phyloP scores from a whole-genome alignment of 2,888 invertebrate species.

The Pinctada fucata region DNA sequence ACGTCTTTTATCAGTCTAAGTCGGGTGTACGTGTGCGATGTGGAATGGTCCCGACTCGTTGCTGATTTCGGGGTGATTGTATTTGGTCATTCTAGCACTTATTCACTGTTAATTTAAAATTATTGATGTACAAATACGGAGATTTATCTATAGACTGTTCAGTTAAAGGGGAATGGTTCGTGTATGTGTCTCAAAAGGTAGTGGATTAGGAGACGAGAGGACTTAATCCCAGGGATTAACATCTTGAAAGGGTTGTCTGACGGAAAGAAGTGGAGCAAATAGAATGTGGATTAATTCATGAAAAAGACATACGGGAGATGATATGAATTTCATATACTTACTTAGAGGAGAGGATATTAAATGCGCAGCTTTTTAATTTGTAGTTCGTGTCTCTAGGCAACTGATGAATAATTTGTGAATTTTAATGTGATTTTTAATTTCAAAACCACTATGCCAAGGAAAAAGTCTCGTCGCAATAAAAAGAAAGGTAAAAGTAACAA shows the following conservation, averaged over 20 bases:
- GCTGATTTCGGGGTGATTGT: not conserved
- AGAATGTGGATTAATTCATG: too few relatives aligned
- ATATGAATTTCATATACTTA: too few relatives aligned
- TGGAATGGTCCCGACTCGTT: not conserved
- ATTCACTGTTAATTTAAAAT: constrained; percentile 1
- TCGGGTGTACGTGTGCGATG: not conserved
- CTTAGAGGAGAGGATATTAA: too few relatives aligned
- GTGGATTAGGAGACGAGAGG: not conserved
- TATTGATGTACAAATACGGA: not conserved
- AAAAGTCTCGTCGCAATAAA: too few relatives aligned
- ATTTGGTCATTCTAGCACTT: not conserved
- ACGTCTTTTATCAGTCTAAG: not conserved
- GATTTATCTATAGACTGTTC: not conserved
- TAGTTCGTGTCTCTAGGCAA: too few relatives aligned
- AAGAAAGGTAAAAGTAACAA: too few relatives aligned
- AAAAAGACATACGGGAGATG: too few relatives aligned
- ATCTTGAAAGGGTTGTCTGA: not conserved
- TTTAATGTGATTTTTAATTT: too few relatives aligned
- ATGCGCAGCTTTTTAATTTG: too few relatives aligned
- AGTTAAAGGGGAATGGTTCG: not conserved
- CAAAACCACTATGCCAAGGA: too few relatives aligned
- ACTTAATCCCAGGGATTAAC: not conserved
- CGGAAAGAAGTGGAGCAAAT: too few relatives aligned
- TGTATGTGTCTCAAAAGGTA: not conserved
- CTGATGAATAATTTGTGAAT: too few relatives aligned